Base-by-base conservation (phyloP, 92 coral and sea anemone species). In the Paragorgia papillata region DNA sequence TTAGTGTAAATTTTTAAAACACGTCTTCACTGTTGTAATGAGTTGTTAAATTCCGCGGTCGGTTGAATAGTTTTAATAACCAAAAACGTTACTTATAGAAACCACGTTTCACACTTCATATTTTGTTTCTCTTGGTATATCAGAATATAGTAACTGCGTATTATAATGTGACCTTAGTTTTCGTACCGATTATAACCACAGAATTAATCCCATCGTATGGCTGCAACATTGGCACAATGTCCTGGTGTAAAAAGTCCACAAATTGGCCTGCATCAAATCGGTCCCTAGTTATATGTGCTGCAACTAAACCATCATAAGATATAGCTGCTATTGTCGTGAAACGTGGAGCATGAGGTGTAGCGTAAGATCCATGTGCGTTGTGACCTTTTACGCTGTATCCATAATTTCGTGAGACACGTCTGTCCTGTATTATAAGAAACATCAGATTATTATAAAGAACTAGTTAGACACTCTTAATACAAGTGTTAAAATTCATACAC, bases 171-270 rank as follows among this genome's bases (percentile, higher is more conserved):
- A 5, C 43, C 30, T 56, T 12, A 12, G 39, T 40, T 76, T 46
- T 28, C 89, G 41, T 75, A 73, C 74, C 83, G 83, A 85, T 85
- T 1, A 85, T 67, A 17, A 80, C 82, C 29, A 85, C 89, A 50
- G 77, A 26, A 75, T 85, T 81, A 12, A 82, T 48, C 14, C 89
- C 83, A 60, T 80, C 69, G 50, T 81, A 80, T 51, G 85, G 79
- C 46, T 85, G 82, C 80, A 85, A 63, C 18, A n/a, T 49, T 1
- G 89, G 83, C 3, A 73, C 85, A 32, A 86, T 68, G 21, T 86
- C 86, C 10, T 53, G 70, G 48, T 76, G 41, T n/a, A 82, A 14
- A 39, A 82, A 82, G 39, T 57, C 46, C 3, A 68, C 58, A 37
- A 85, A 81, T 37, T 31, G 57, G 17, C 82, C 44, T 21, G 58